Evolutionary conservation across 2,797 vertebrate genomes (phyloP), one percentile per base, ranked within the genome.

Genomic region (Limosa lapponica): DNA sequence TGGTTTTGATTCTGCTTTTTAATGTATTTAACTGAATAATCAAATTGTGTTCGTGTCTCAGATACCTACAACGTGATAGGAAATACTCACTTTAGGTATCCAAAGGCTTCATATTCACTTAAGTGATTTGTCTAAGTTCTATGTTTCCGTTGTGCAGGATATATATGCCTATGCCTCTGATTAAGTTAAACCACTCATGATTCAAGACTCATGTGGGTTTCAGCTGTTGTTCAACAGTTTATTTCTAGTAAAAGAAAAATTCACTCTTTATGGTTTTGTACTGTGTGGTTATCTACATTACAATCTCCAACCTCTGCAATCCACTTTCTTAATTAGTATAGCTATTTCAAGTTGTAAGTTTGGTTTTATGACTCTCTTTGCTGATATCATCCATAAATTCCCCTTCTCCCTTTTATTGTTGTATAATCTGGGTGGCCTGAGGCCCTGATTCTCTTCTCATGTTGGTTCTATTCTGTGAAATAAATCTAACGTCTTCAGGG

Each of bases 21-120:
- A 82, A 95, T 52, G 44, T 95, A 90, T 90, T 90, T 94, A 96
- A 96, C 69, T 71, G 81, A 95, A 97, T 93, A 92, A 94, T 93
- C 75, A 96, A 94, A 72, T 88, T 11, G 14, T n/a, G 4, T 57
- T 92, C 59, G 89, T 80, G 41, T 72, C 69, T 91, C 62, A 82
- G 44, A 82, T 93, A 89, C 49, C 57, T 91, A 79, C 32, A 93
- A 51, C 61, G 4, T 57, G 75, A 72, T 1, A 90, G 34, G 67
- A 92, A 97, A 96, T 61, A 87, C 12, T 72, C 52, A 82, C 65
- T 94, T 74, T 58, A 83, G 52, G 30, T 67, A 66, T 34, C 17
- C 58, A 44, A 92, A 89, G 64, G 65, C 25, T 95, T 87, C 23
- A 30, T 58, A 66, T 66, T 87, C 62, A 84, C 85, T 88, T 81